phyloP scores from a whole-genome alignment of 2,888 invertebrate genomes.

The Ptychoptera contaminata region DNA sequence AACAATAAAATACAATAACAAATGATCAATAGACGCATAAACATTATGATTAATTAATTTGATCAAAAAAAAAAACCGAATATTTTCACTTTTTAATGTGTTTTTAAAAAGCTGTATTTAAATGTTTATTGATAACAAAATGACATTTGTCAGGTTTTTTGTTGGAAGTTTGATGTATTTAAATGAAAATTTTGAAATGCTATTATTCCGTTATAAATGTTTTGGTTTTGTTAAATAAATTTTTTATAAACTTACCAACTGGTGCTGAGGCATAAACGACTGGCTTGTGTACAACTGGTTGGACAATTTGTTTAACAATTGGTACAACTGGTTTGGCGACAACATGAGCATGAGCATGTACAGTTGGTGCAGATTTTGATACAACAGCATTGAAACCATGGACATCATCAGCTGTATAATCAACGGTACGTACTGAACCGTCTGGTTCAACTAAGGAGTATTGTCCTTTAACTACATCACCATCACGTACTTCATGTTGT shows the following conservation, averaged over 20 bases:
- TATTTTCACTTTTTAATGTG: too few species aligned
- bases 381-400: conserved; percentile 31
- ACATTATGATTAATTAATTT: too few species aligned
- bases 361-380: conserved; percentile 28
- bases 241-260: conserved; percentile 20
- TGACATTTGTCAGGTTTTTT: background rate
- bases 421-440: conserved; percentile 30
- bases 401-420: conserved; percentile 29
- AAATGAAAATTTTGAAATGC: background rate
- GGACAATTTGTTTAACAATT: conserved; percentile 18
- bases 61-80: too few species aligned
- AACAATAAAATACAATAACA: too few species aligned
- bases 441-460: conserved; percentile 31
- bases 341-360: conserved; percentile 22
- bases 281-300: conserved; percentile 9
- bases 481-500: conserved; percentile 46
- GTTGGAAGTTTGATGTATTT: background rate
- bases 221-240: background rate
- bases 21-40: too few species aligned
- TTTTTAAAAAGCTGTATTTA: background rate
- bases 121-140: background rate
- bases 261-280: conserved; percentile 15
- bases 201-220: too few species aligned
- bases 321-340: conserved; percentile 24
- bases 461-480: conserved; percentile 43